Base-by-base conservation (phyloP, 2,113 vertebrate species). In the Callochromis pleurospilus region DNA sequence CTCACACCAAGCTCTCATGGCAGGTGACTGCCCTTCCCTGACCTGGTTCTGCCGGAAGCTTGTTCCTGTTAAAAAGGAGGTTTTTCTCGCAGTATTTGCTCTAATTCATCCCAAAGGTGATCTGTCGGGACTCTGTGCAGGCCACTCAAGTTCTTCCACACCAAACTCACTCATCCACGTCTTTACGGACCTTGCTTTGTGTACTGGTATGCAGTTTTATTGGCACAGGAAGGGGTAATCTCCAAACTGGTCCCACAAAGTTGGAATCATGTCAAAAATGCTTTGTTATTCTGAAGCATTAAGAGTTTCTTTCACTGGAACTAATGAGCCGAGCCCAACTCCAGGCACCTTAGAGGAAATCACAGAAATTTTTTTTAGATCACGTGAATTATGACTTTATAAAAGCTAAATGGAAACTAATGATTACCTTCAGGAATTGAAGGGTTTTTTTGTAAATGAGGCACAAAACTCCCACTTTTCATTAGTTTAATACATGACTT, bases 331-430 rank as follows among this genome's bases (percentile, higher is more conserved):
- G 5, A 53, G 19, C 2, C 51, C 51, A 53, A 21, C 19, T 53
- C 19, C 45, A 5, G 94, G 77, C 5, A 96, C 80, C 95, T 96
- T 83, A 4, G 42, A 79, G 77, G 60, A 86, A 36, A 88, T 55
- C 5, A 65, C 5, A 75, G 4, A 68, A 65, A 51, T 0, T 2
- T 6, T 6, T 29, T 65, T 42, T 73, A 15, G 68, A 45, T 26
- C 21, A 70, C 9, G 38, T 45, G 11, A 73, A 45, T 15, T 73
- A 15, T 73, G n/a, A 15, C 65, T 45, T 9, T 26, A 17, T 26
- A 45, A 24, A 75, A 75, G 68, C 40, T 26, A 47, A 75, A 45
- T 73, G 14, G 68, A 45, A 26, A 45, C 13, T 33, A 33, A 60
- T 73, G 38, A 73, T 73, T 73, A 26, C 13, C 14, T 73, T 24